Conservation (phyloP, 2,797 vertebrate genomes). For the Enteromius afrohamiltoni region DNA sequence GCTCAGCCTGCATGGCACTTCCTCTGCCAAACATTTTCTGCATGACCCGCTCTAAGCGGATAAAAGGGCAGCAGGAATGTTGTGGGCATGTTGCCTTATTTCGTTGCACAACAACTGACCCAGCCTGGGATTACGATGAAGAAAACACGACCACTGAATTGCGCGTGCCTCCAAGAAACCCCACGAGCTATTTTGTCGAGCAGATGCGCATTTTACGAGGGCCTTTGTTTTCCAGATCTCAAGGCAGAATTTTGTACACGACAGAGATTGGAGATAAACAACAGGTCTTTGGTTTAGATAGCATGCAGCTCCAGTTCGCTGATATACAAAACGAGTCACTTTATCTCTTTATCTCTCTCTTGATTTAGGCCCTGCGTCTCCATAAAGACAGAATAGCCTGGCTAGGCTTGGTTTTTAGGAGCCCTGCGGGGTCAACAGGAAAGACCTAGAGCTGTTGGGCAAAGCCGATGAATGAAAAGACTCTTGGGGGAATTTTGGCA, state of each 20-base stretch:
- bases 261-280: neutral
- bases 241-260: neutral
- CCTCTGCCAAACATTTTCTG: constrained; percentile 70
- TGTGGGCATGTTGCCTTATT: constrained; percentile 46
- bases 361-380: constrained; percentile 9
- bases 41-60: constrained; percentile 70
- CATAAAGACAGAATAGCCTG: neutral
- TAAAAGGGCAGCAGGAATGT: constrained; percentile 71
- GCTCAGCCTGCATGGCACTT: constrained; percentile 64
- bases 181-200: neutral
- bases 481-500: constrained; percentile 59
- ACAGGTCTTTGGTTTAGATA: neutral
- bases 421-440: constrained; percentile 24
- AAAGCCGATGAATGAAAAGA: constrained; percentile 42
- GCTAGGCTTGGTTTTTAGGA: constrained; percentile 11
- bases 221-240: constrained; percentile 6
- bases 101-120: constrained; percentile 60
- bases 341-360: neutral
- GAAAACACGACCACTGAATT: constrained; percentile 13
- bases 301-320: neutral
- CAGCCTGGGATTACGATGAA: constrained; percentile 60
- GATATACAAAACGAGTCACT: neutral
- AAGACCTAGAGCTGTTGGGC: constrained; percentile 23
- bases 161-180: neutral
- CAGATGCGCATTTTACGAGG: neutral